Percentiles rank a stretch among this genome's conserved stretches.
Evolutionary conservation across 2,888 invertebrate genomes (phyloP).

Genomic region (Eueremaeus valkanovi): DNA sequence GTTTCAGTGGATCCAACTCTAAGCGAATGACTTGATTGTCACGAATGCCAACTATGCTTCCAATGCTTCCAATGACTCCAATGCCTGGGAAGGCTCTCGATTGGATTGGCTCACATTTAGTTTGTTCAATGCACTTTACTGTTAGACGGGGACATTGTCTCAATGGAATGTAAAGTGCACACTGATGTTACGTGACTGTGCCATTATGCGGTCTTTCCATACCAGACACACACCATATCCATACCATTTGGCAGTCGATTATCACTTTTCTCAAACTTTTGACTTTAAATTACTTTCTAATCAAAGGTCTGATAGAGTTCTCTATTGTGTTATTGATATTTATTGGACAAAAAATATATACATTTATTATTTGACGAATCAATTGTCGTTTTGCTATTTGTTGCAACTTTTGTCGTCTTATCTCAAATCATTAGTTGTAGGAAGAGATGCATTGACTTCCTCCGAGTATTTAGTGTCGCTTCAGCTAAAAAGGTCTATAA

Average conservation of each 20-base stretch:
- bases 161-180: slow-evolving; percentile 6
- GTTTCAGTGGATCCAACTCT: background rate
- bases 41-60: background rate
- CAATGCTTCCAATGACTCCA: too few species aligned
- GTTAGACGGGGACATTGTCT: background rate
- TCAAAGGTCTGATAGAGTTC: too few species aligned
- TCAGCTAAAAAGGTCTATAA: background rate
- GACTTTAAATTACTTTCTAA: too few species aligned
- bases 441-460: slow-evolving; percentile 3
- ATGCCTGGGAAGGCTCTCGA: too few species aligned
- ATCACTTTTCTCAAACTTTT: too few species aligned
- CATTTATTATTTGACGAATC: background rate
- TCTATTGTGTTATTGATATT: too few species aligned
- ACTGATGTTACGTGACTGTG: background rate
- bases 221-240: too few species aligned
- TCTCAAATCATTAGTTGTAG: slow-evolving; percentile 1
- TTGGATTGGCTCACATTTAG: background rate
- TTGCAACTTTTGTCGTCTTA: background rate
- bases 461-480: background rate
- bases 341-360: too few species aligned
- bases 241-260: too few species aligned
- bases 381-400: background rate
- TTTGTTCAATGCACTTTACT: background rate
- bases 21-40: background rate
- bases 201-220: slow-evolving; percentile 10